Evolutionary conservation across 2,888 invertebrate genomes (phyloP).

Genomic region (Aphrophora alni): DNA sequence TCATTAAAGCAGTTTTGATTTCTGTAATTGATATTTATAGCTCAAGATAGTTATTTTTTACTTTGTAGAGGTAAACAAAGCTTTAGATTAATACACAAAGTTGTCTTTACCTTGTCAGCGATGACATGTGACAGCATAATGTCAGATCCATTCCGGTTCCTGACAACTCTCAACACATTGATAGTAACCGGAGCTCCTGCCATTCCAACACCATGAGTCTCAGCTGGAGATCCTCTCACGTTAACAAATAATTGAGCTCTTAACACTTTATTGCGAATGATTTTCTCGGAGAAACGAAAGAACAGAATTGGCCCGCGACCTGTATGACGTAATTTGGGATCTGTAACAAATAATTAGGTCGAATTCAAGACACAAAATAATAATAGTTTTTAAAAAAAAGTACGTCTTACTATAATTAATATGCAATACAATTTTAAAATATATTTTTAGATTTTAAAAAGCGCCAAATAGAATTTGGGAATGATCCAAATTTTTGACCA

Average conservation of each 20-base stretch:
- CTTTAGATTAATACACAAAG: too few relatives aligned
- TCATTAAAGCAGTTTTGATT: too few relatives aligned
- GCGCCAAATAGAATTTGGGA: background rate
- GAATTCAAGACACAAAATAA: background rate
- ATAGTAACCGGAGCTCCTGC: conserved; percentile 55
- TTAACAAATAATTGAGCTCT: conserved; percentile 75
- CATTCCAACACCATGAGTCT: conserved; percentile 57
- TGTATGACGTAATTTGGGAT: conserved; percentile 70
- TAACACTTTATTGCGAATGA: conserved; percentile 71
- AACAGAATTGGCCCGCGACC: conserved; percentile 71
- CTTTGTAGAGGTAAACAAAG: too few relatives aligned
- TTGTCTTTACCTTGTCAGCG: conserved; percentile 35
- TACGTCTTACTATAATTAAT: background rate
- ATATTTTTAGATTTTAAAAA: background rate
- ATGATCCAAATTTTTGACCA: background rate
- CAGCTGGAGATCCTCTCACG: conserved; percentile 59
- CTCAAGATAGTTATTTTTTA: background rate
- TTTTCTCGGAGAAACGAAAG: conserved; percentile 74
- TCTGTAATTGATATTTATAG: too few relatives aligned
- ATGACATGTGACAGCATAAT: conserved; percentile 32
- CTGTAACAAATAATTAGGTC: conserved; percentile 57
- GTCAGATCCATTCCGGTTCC: conserved; percentile 43
- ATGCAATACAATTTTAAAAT: background rate
- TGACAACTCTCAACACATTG: conserved; percentile 56
- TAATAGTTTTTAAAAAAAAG: too few relatives aligned